Evolutionary conservation across 2,797 vertebrate species (phyloP).

Genomic region (Diplodus puntazzo): DNA sequence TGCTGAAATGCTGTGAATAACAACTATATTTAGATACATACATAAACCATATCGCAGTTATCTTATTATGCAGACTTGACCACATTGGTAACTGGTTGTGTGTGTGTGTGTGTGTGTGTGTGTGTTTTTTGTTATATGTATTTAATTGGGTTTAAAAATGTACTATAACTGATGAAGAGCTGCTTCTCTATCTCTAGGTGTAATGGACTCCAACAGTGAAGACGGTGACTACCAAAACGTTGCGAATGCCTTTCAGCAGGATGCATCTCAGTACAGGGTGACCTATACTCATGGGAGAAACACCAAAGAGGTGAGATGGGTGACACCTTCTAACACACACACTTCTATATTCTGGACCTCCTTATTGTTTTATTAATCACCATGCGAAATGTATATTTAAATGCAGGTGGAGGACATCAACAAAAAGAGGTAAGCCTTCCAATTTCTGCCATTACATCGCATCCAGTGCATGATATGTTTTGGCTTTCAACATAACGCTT

Average conservation of each 20-base stretch:
- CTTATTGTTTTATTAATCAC: not conserved
- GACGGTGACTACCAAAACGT: constrained; percentile 51
- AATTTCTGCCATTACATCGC: constrained; percentile 8
- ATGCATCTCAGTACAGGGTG: constrained; percentile 67
- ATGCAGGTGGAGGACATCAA: constrained; percentile 72
- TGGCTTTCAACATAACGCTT: not conserved
- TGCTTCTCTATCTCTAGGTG: constrained; percentile 46
- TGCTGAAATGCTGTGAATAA: not conserved
- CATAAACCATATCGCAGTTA: not conserved
- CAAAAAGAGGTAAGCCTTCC: constrained; percentile 72
- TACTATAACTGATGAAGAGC: not conserved
- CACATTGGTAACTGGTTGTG: not conserved
- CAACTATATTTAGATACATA: not conserved
- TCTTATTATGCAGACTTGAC: not conserved
- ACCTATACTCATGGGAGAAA: constrained; percentile 57
- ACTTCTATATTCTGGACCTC: not conserved
- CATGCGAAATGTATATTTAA: constrained; percentile 8
- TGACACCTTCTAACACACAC: not conserved
- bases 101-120: not conserved
- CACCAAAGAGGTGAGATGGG: constrained; percentile 48
- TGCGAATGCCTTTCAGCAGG: constrained; percentile 34
- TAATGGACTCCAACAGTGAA: constrained; percentile 74
- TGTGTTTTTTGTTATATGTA: no score
- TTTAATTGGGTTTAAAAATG: not conserved
- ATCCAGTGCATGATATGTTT: not conserved